A percentile compares a stretch with the other conserved stretches of the same genome.
These are phyloP conservation scores for Malurus melanocephalus DNA, from an alignment of 2,113 vertebrate genomes.

Conservation along the genomic window DNA sequence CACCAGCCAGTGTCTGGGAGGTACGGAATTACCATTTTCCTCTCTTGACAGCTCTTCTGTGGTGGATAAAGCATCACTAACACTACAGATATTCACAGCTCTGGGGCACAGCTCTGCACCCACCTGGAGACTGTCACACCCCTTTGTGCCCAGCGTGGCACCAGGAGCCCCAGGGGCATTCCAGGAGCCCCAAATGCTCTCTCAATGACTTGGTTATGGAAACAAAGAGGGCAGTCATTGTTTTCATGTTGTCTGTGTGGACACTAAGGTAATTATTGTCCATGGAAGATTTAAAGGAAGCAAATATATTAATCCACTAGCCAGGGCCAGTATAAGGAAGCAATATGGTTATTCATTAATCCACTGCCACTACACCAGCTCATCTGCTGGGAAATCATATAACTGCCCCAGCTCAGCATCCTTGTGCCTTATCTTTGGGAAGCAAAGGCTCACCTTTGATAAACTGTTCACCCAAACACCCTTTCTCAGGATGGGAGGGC, in stretches of 20 bases:
- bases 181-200: neutral
- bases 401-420: neutral
- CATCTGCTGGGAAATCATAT: constrained; percentile 21
- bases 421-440: constrained; percentile 20
- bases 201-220: neutral
- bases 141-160: neutral
- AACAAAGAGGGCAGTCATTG: neutral
- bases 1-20: neutral
- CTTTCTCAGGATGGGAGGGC: neutral
- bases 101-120: neutral
- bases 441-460: neutral
- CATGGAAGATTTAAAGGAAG: constrained; percentile 43
- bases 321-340: constrained; percentile 55
- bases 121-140: neutral
- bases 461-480: neutral
- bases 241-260: neutral
- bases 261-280: constrained; percentile 38
- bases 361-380: constrained; percentile 39
- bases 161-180: neutral
- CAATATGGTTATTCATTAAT: constrained; percentile 42
- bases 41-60: neutral
- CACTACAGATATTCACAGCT: neutral
- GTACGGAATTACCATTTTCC: neutral
- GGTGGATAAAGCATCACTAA: neutral
- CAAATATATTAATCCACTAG: constrained; percentile 49